Conservation (phyloP, 2,797 vertebrate species). For the Myotis daubentonii region DNA sequence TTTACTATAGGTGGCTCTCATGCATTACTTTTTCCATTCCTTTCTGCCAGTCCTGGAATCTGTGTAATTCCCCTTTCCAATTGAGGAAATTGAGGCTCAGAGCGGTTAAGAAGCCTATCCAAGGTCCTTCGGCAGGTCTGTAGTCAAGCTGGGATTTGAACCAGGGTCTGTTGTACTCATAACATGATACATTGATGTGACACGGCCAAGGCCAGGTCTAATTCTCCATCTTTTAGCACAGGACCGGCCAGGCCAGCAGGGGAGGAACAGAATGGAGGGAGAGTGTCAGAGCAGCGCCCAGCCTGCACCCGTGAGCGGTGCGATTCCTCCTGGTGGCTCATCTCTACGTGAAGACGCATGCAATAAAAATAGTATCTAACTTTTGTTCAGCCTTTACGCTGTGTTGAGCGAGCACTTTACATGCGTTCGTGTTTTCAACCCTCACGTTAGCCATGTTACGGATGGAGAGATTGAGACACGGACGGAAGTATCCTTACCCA, state of each 20-base stretch:
- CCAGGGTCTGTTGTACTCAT: background rate
- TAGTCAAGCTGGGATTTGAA: background rate
- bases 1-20: background rate
- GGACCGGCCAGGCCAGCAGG: background rate
- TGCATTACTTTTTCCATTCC: background rate
- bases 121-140: background rate
- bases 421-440: background rate
- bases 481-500: background rate
- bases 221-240: background rate
- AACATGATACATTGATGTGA: background rate
- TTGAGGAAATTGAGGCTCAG: background rate
- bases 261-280: background rate
- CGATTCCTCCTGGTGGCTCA: background rate
- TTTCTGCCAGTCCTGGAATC: background rate
- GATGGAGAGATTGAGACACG: background rate
- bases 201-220: background rate
- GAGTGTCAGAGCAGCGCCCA: background rate
- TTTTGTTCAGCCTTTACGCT: background rate
- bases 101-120: background rate
- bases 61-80: background rate
- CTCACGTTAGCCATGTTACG: background rate
- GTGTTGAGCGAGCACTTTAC: accelerated
- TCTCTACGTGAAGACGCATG: background rate
- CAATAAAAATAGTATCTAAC: background rate
- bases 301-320: accelerated